Conservation (phyloP, 23 tunicate species). For the Diplosoma virens region DNA sequence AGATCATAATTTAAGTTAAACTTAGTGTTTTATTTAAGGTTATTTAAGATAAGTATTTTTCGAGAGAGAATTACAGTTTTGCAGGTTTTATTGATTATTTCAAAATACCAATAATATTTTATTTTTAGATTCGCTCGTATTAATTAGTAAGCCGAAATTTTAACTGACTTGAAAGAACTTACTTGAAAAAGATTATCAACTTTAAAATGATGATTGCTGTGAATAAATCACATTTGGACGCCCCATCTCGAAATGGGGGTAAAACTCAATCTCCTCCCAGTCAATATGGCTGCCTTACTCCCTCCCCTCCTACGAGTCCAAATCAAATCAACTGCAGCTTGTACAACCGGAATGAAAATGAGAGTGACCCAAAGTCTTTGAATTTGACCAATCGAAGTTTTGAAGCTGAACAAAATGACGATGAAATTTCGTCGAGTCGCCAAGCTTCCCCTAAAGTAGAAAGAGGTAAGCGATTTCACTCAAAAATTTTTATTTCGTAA, state of each 20-base stretch:
- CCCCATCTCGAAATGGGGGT: not conserved
- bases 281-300: constrained; percentile 1
- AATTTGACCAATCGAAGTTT: not conserved
- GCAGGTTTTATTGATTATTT: no score
- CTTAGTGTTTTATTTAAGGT: no score
- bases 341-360: not conserved
- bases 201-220: constrained; percentile 23
- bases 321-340: not conserved
- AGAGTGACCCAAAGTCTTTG: not conserved
- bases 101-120: no score
- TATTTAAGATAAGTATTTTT: no score
- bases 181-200: not conserved
- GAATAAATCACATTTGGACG: constrained; percentile 20
- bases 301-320: constrained; percentile 13
- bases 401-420: not conserved
- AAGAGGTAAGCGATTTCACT: not conserved
- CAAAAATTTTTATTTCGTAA: not conserved
- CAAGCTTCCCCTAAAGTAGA: not conserved
- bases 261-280: not conserved
- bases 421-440: not conserved
- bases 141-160: no score
- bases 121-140: no score
- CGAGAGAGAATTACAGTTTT: no score
- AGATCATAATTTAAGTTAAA: no score
- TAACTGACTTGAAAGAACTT: not conserved